Percentiles rank a stretch among this genome's conserved stretches.
Evolutionary conservation across 2,113 vertebrate species (phyloP).

Genomic region (Pseudopodoces humilis): DNA sequence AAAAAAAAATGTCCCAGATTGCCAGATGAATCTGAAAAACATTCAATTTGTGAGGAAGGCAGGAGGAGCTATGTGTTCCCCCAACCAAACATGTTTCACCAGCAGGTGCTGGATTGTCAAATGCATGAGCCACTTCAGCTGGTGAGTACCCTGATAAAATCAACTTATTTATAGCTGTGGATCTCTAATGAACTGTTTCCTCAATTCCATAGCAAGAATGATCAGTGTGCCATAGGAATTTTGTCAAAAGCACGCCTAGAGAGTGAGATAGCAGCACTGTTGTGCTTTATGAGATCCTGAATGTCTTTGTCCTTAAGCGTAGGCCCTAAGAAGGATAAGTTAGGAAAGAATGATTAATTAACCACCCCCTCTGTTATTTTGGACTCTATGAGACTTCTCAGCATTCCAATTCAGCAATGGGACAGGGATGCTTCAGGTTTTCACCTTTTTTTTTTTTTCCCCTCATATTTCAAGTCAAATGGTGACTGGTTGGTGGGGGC

Average conservation of each 20-base stretch:
- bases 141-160: background rate
- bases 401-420: background rate
- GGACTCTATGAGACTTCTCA: background rate
- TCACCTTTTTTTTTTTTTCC: background rate
- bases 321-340: background rate
- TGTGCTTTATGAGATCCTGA: background rate
- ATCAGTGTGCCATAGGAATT: background rate
- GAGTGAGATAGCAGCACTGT: background rate
- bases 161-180: background rate
- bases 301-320: background rate
- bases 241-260: background rate
- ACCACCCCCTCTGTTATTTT: background rate
- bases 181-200: background rate
- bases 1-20: background rate
- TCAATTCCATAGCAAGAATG: background rate
- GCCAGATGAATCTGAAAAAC: background rate
- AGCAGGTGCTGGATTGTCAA: background rate
- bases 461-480: background rate
- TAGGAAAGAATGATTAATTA: background rate
- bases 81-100: background rate
- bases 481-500: background rate
- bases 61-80: background rate
- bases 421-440: background rate
- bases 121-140: background rate
- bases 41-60: background rate